These are phyloP conservation scores for Mola mola DNA, from an alignment of 2,113 vertebrate species.

Conservation along the genomic window DNA sequence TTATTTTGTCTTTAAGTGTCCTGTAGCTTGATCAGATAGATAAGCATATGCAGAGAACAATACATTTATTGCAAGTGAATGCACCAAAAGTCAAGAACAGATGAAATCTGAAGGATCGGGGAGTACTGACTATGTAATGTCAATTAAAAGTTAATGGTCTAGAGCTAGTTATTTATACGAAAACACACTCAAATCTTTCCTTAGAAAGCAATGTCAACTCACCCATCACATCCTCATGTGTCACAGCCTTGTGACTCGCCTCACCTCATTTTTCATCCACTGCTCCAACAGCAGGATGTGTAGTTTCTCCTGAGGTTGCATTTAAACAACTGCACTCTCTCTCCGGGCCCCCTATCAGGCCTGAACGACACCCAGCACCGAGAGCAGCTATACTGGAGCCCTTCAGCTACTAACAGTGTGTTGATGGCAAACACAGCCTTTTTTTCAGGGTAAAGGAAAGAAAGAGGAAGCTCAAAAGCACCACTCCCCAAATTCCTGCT, in stretches of 20 bases:
- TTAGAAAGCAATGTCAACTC: slow-evolving; percentile 17
- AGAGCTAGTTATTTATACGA: neutral
- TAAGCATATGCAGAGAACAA: neutral
- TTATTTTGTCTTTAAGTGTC: neutral
- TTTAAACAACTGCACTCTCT: slow-evolving; percentile 18
- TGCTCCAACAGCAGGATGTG: neutral
- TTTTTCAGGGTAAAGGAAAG: slow-evolving; percentile 41
- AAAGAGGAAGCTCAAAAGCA: slow-evolving; percentile 69
- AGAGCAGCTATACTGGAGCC: neutral
- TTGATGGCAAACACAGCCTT: slow-evolving; percentile 33
- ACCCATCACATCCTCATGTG: slow-evolving; percentile 18
- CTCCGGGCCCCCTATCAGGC: slow-evolving; percentile 13
- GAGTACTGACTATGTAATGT: neutral
- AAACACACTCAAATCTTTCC: slow-evolving; percentile 3
- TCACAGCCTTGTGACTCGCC: slow-evolving; percentile 15
- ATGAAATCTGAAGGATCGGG: neutral
- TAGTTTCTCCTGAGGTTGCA: slow-evolving; percentile 4
- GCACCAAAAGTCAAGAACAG: neutral
- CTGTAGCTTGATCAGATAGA: neutral
- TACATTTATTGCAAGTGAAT: neutral
- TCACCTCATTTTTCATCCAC: slow-evolving; percentile 26
- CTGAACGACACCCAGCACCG: neutral
- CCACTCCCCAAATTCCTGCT: slow-evolving; percentile 72
- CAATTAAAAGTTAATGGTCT: neutral
- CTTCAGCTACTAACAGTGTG: neutral